phyloP scores from a whole-genome alignment of 2,113 vertebrate genomes.

The Spermophilus dauricus region DNA sequence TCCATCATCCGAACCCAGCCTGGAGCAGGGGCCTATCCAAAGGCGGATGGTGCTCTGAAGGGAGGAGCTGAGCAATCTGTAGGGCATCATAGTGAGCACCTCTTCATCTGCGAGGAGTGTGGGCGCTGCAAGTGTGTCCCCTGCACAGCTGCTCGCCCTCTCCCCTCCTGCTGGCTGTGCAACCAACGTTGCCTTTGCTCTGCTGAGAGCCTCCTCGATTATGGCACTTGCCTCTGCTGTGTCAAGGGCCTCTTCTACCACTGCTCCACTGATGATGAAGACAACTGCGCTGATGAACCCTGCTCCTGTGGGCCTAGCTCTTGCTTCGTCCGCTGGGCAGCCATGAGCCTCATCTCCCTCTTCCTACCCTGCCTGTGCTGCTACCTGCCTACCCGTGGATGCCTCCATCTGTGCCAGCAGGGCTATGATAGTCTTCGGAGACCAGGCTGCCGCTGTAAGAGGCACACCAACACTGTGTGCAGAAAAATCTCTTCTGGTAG shows the following conservation, averaged over 20 bases:
- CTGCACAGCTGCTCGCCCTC: slow-evolving; percentile 93
- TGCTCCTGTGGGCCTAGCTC: slow-evolving; percentile 94
- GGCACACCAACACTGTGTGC: slow-evolving; percentile 97
- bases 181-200: slow-evolving; percentile 97
- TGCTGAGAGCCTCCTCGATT: slow-evolving; percentile 94
- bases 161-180: slow-evolving; percentile 97
- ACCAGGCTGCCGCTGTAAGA: slow-evolving; percentile 98
- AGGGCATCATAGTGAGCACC: slow-evolving; percentile 88
- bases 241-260: slow-evolving; percentile 99
- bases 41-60: slow-evolving; percentile 92
- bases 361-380: slow-evolving; percentile 99
- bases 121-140: slow-evolving; percentile 95
- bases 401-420: slow-evolving; percentile 95
- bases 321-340: slow-evolving; percentile 95
- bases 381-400: slow-evolving; percentile 97
- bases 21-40: slow-evolving; percentile 89
- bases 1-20: slow-evolving; percentile 93
- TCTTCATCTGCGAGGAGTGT: slow-evolving; percentile 96
- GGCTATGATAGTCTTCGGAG: slow-evolving; percentile 94
- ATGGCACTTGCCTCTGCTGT: slow-evolving; percentile 97
- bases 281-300: slow-evolving; percentile 97
- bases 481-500: slow-evolving; percentile 95
- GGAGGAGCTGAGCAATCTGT: slow-evolving; percentile 83
- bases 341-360: slow-evolving; percentile 95
- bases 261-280: slow-evolving; percentile 98